These are phyloP conservation scores for Coreius guichenoti DNA, from an alignment of 2,797 vertebrate species.

Conservation along the genomic window DNA sequence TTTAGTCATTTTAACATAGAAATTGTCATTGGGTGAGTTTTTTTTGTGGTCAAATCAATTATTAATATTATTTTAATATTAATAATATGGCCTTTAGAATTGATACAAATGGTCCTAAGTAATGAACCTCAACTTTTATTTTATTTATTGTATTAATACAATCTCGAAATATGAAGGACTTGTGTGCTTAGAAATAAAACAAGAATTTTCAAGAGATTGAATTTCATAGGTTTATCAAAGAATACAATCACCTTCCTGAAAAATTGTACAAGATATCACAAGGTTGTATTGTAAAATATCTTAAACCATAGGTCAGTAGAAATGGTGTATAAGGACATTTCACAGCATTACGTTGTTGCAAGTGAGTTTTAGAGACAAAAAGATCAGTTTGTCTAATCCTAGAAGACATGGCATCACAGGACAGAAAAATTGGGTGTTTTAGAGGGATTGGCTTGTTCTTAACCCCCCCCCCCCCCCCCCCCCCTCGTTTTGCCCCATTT, in stretches of 20 bases:
- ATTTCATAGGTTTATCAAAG: slow-evolving; percentile 3
- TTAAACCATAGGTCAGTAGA: background rate
- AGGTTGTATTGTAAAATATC: background rate
- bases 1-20: background rate
- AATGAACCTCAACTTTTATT: background rate
- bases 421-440: background rate
- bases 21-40: background rate
- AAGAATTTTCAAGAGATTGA: background rate
- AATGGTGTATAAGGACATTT: background rate
- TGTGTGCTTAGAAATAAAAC: background rate
- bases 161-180: background rate
- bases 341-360: background rate
- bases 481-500: background rate
- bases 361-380: background rate
- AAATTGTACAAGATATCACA: background rate
- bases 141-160: slow-evolving; percentile 14
- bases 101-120: background rate
- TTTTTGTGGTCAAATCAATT: background rate
- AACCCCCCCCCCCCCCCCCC: too few relatives aligned
- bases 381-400: background rate
- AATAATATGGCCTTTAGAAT: background rate
- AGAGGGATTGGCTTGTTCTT: too few relatives aligned
- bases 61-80: background rate
- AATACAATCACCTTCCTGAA: background rate
- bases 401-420: background rate